Conservation (phyloP, 1,140 invertebrate species). For the Sarcophaga peregrina region DNA sequence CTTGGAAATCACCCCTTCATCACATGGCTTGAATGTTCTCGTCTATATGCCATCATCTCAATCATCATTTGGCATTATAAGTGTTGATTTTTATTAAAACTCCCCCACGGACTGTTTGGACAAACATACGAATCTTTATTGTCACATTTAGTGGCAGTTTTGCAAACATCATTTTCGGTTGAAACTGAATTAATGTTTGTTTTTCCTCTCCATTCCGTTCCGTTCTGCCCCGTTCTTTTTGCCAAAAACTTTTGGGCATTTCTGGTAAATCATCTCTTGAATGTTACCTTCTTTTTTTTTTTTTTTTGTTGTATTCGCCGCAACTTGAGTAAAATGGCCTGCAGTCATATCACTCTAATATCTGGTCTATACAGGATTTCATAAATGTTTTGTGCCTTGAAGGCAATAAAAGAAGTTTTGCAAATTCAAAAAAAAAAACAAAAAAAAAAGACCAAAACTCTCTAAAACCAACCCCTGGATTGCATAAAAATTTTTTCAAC, state of each 20-base stretch:
- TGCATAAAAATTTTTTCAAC: not conserved
- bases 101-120: not conserved
- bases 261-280: not conserved
- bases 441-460: too few species aligned
- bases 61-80: slow-evolving; percentile 1
- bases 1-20: not conserved
- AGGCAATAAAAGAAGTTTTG: not conserved
- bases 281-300: not conserved
- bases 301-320: not conserved
- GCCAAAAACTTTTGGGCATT: not conserved
- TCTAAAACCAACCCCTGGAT: too few species aligned
- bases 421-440: not conserved
- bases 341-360: slow-evolving; percentile 9
- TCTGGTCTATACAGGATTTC: slow-evolving; percentile 14
- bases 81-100: slow-evolving; percentile 13
- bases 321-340: not conserved
- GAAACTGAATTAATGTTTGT: slow-evolving; percentile 3
- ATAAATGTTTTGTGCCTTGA: slow-evolving; percentile 2
- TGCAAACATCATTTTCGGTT: not conserved
- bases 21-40: too few species aligned
- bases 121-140: not conserved
- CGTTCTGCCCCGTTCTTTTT: not conserved
- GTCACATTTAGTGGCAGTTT: not conserved
- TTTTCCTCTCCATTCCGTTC: not conserved
- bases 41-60: not conserved